Evolutionary conservation across 64 coral and sea anemone genomes (phyloP).

Genomic region (Platygyra sinensis): DNA sequence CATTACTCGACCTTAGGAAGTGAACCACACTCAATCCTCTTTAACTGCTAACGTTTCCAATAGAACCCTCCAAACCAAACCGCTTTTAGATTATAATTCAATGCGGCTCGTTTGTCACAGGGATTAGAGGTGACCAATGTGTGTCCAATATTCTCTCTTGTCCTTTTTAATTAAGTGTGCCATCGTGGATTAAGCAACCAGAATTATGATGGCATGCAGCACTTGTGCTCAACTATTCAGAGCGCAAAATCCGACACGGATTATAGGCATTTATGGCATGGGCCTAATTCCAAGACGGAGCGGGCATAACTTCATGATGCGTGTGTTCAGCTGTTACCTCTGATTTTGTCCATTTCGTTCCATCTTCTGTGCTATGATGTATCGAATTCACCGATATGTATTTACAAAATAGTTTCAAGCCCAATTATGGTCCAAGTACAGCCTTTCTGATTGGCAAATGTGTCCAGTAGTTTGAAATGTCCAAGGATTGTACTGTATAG

Average conservation of each 20-base stretch:
- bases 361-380: too few species aligned
- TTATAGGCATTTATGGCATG: background rate
- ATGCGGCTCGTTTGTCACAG: background rate
- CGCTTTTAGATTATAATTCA: background rate
- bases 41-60: too few species aligned
- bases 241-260: background rate
- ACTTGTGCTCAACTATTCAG: background rate
- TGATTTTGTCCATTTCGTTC: too few species aligned
- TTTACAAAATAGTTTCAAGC: too few species aligned
- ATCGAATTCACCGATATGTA: too few species aligned
- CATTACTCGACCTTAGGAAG: background rate
- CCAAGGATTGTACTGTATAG: too few species aligned
- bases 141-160: background rate
- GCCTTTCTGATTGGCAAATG: too few species aligned
- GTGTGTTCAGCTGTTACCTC: too few species aligned
- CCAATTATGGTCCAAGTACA: too few species aligned
- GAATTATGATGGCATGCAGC: background rate
- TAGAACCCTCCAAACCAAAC: background rate
- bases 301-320: too few species aligned
- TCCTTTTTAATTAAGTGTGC: background rate
- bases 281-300: background rate
- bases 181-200: background rate
- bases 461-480: too few species aligned
- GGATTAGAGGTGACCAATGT: background rate
- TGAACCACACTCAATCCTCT: background rate